Base-by-base conservation (phyloP, 2,888 invertebrate genomes). In the Cacoxenus indagator region DNA sequence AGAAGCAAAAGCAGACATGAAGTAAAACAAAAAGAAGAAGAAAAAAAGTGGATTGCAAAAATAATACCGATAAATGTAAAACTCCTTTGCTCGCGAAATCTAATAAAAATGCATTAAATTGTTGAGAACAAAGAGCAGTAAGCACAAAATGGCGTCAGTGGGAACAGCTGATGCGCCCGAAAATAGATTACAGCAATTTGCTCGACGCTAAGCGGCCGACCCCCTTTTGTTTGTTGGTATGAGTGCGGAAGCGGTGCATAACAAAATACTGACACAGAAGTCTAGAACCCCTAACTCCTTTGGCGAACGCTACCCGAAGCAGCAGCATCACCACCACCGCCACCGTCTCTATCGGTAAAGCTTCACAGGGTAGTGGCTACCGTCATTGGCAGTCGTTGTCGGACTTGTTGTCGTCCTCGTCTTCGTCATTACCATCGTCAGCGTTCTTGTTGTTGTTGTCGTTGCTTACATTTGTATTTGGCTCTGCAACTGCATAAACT, bases 171-270 rank as follows among this genome's bases (percentile, higher is more conserved):
- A 80, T 82, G 79, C 80, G 80, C 71, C 80, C 75, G 76, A 78
- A 82, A 79, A 79, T 79, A 76, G 79, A 79, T 79, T 79, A 79
- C 78, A 73, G 82, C 79, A 79, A 79, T 79, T 82, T 79, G 79
- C 57, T 57, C 29, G 27, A 29, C 57, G 48, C 48, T 17, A 57
- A 14, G n/a, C 14, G 29, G 14, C n/a, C n/a, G 46, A n/a, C 4
- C 6, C 9, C 14, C 1, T 14, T 37, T 0, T 37, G 37, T 55
- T 27, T 1, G 29, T 8, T 29, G 57, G 0, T n/a, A 27, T 29
- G n/a, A n/a, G 17, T 14, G 27, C 17, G 5, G 57, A 24, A 29
- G 29, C n/a, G n/a, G 14, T 17, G 29, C 29, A 27, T 29, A 57
- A 57, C 4, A 57, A 57, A 57, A 29, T 57, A 29, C 57, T 57